Evolutionary conservation across 2,113 vertebrate species (phyloP).

Genomic region (Irena cyanogastra): DNA sequence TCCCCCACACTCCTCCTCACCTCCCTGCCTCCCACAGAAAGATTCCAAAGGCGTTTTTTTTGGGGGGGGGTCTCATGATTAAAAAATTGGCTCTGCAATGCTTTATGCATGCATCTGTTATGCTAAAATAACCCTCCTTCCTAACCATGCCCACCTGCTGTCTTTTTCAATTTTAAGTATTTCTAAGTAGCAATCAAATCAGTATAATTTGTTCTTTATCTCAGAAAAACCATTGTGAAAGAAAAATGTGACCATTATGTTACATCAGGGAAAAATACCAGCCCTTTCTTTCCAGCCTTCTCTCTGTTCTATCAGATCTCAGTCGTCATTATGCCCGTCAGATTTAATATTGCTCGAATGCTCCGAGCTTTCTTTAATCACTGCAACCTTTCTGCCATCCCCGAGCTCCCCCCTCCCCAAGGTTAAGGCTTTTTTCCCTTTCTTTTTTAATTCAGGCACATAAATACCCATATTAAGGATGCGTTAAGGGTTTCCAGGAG

Average conservation of each 20-base stretch:
- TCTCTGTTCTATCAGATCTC: conserved; percentile 78
- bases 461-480: conserved; percentile 65
- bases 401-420: conserved; percentile 54
- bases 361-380: conserved; percentile 77
- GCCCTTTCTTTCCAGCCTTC: conserved; percentile 77
- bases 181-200: conserved; percentile 87
- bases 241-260: conserved; percentile 86
- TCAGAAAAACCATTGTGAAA: conserved; percentile 83
- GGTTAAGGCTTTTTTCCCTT: conserved; percentile 57
- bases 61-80: conserved; percentile 53
- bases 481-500: conserved; percentile 74
- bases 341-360: conserved; percentile 76
- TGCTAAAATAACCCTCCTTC: conserved; percentile 81
- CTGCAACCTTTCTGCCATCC: conserved; percentile 68
- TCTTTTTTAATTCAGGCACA: conserved; percentile 64
- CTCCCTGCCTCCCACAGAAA: background rate
- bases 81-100: conserved; percentile 64
- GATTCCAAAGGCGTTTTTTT: background rate
- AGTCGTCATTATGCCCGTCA: conserved; percentile 75
- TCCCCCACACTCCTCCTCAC: background rate
- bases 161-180: conserved; percentile 86
- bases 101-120: conserved; percentile 83
- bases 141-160: conserved; percentile 82
- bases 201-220: conserved; percentile 87
- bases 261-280: conserved; percentile 83